Evolutionary conservation across 2,888 invertebrate genomes (phyloP), one percentile per base, ranked within the genome.

Genomic region (Yponomeuta evonymella): DNA sequence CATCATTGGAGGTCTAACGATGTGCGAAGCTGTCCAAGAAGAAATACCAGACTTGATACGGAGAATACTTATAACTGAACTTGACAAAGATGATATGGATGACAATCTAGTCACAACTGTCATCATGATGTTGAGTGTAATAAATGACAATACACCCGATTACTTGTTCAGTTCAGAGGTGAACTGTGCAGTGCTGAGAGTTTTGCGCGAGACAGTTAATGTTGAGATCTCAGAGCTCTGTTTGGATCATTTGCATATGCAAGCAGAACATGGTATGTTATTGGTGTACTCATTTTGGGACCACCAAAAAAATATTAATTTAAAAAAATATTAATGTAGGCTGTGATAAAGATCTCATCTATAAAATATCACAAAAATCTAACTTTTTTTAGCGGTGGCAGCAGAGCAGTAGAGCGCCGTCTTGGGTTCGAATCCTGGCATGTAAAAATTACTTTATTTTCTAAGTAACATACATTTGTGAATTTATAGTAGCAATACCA

Each of bases 211-310:
- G 71, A 95, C 96, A 0, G 91, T 93, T 33, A 95, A 94, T 79
- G 93, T 95, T 48, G 96, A 96, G 81, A 92, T 96, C 75, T 95
- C 95, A 6, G 95, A 96, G 82, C 87, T 95, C 80, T 96, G 96
- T 84, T 92, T 97, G 75, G 96, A 96, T 79, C 93, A 96, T 78
- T 90, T 97, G 75, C 95, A 95, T 82, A 93, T 94, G 72, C 96
- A 96, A 84, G 95, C 95, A 70, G 96, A 96, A 83, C 95, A 95
- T 89, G 95, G 95, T 95, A 88, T 87, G 80, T 77, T 0, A 70
- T 48, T 15, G 15, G 51, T 1, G 15, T 58, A 58, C 6, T 8
- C 43, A 1, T 8, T 43, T 43, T 5, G 43, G 23, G 23, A 23
- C 23, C 23, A 23, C 23, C 23, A 23, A 23, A 23, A 23, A 23